Conservation (phyloP, 2,888 invertebrate genomes). For the Lagria hirta region DNA sequence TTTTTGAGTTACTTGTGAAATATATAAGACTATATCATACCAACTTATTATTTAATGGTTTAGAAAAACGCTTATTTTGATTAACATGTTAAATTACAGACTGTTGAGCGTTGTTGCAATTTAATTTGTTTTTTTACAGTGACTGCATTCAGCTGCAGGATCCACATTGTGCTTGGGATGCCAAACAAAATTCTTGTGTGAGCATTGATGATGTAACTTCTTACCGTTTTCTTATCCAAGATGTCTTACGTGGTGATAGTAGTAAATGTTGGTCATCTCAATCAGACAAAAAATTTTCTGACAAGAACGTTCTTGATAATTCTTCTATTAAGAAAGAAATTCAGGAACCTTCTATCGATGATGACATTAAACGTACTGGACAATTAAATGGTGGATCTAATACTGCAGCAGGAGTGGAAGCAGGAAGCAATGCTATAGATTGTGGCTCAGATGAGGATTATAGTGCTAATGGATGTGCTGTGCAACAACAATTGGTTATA, state of each 20-base stretch:
- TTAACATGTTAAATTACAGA: no score
- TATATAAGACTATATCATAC: no score
- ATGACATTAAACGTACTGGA: conserved; percentile 39
- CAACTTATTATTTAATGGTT: no score
- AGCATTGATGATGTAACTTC: conserved; percentile 55
- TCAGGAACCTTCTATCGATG: conserved; percentile 49
- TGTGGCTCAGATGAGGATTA: conserved; percentile 41
- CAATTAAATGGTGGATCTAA: conserved; percentile 46
- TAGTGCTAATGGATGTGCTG: conserved; percentile 46
- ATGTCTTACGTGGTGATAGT: conserved; percentile 70
- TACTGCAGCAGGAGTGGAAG: no score
- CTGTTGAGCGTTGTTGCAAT: no score
- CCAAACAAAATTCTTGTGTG: conserved; percentile 59
- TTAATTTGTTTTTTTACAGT: conserved; percentile 56
- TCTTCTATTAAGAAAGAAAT: conserved; percentile 37
- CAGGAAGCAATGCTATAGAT: no score
- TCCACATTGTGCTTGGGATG: conserved; percentile 97
- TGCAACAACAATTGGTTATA: conserved; percentile 62
- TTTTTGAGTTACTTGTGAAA: no score
- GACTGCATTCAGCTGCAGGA: conserved; percentile 91
- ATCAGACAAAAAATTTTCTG: conserved; percentile 31
- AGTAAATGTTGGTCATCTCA: conserved; percentile 53
- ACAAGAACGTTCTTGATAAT: conserved; percentile 22
- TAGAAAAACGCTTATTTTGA: no score
- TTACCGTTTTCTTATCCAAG: conserved; percentile 62